These are phyloP conservation scores for Cyphomyrus discorhynchus DNA, from an alignment of 2,113 vertebrate genomes.

Conservation along the genomic window DNA sequence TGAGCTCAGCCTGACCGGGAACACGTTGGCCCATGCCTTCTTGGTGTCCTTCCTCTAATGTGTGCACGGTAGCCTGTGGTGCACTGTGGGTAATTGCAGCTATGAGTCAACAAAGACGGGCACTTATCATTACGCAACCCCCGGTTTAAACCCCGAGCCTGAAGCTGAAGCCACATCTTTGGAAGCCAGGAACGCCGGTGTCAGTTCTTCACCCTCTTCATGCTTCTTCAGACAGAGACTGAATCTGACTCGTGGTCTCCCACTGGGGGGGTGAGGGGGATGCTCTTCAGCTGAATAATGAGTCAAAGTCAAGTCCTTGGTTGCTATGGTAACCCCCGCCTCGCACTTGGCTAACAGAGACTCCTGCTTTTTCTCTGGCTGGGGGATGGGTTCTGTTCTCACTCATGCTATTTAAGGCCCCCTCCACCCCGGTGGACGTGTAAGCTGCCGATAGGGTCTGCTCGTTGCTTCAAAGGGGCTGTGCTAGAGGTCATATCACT, in stretches of 20 bases:
- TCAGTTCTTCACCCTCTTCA: not conserved
- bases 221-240: not conserved
- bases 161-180: not conserved
- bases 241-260: not conserved
- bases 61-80: not conserved
- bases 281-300: constrained; percentile 29
- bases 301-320: constrained; percentile 25
- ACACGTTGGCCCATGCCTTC: not conserved
- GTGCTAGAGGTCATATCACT: not conserved
- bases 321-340: constrained; percentile 42
- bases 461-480: not conserved
- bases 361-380: not conserved
- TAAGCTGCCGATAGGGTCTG: not conserved
- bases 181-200: not conserved
- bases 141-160: not conserved
- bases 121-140: not conserved
- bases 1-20: not conserved
- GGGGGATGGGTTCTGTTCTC: not conserved
- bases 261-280: not conserved
- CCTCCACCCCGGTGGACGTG: not conserved
- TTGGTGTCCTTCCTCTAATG: not conserved
- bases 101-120: constrained; percentile 8
- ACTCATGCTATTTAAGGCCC: not conserved
- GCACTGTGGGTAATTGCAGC: constrained; percentile 1
- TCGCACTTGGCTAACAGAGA: constrained; percentile 13